A percentile compares a stretch with the other conserved stretches of the same genome.
Evolutionary conservation across 2,888 invertebrate genomes (phyloP).

Genomic region (Plusia festucae): DNA sequence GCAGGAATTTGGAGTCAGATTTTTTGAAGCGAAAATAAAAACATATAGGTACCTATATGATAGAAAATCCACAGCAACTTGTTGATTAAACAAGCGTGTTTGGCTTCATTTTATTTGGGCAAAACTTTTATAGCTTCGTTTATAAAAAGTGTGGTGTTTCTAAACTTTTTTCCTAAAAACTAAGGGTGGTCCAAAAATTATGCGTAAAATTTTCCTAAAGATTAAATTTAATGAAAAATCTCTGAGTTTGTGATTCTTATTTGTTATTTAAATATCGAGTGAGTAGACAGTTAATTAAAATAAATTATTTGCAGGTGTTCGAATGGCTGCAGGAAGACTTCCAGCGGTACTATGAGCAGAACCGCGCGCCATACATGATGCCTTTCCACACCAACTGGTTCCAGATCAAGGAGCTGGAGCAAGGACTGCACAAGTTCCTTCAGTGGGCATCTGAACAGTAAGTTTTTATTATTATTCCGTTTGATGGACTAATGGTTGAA

Average conservation of each 20-base stretch:
- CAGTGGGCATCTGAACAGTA: slow-evolving; percentile 92
- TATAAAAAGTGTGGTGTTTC: slow-evolving; percentile 31
- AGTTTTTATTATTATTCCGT: slow-evolving; percentile 59
- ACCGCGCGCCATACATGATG: slow-evolving; percentile 98
- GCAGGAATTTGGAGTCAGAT: slow-evolving; percentile 5
- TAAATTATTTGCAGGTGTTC: slow-evolving; percentile 89
- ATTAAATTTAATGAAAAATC: too few relatives aligned
- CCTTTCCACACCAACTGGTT: slow-evolving; percentile 99
- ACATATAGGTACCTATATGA: slow-evolving; percentile 20
- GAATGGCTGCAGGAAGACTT: slow-evolving; percentile 98
- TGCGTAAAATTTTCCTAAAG: neutral
- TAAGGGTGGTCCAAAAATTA: slow-evolving; percentile 9
- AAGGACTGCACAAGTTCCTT: slow-evolving; percentile 95
- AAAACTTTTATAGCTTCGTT: slow-evolving; percentile 30
- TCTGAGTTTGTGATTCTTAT: too few relatives aligned
- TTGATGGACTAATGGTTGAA: too few relatives aligned
- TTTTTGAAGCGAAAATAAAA: slow-evolving; percentile 33
- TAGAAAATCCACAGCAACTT: slow-evolving; percentile 32
- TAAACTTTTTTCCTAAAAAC: slow-evolving; percentile 15
- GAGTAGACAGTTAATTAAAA: neutral
- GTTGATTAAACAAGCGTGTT: slow-evolving; percentile 41
- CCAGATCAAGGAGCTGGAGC: slow-evolving; percentile 95
- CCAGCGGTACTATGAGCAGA: slow-evolving; percentile 94
- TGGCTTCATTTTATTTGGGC: slow-evolving; percentile 30
- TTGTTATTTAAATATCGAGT: neutral